A percentile compares a stretch with the other conserved stretches of the same genome.
These are phyloP conservation scores for Lepidonotus clava DNA, from an alignment of 2,888 invertebrate genomes.

Conservation along the genomic window DNA sequence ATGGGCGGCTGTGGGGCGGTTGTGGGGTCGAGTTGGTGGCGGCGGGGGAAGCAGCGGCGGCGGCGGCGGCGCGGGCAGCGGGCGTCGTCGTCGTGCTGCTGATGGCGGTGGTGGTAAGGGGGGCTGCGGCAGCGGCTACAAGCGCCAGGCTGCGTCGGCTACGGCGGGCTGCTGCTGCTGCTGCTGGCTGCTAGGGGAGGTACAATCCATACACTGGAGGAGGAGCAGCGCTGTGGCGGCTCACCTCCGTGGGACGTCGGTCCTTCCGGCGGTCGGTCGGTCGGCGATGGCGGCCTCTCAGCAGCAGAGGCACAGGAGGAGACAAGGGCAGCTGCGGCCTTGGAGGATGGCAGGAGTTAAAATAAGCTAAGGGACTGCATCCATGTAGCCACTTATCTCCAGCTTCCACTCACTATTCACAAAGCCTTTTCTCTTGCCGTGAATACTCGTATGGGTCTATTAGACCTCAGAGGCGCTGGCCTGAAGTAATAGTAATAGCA, in stretches of 20 bases:
- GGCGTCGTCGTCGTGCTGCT: too few species aligned
- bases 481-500: too few species aligned
- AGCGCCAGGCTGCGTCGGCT: background rate
- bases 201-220: background rate
- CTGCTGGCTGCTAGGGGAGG: background rate
- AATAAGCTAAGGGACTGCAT: too few species aligned
- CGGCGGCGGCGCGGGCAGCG: background rate
- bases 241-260: background rate
- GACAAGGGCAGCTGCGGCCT: background rate
- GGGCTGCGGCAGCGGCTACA: too few species aligned
- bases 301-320: background rate
- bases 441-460: too few species aligned
- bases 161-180: background rate
- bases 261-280: background rate
- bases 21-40: background rate
- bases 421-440: too few species aligned
- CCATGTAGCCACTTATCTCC: too few species aligned
- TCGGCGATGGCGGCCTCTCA: too few species aligned
- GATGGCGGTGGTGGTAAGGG: too few species aligned
- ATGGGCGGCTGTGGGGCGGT: slow-evolving; percentile 3
- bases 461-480: too few species aligned
- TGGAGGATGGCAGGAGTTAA: too few species aligned
- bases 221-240: background rate
- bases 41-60: slow-evolving; percentile 20
- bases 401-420: too few species aligned